Conservation (phyloP, 1,140 invertebrate genomes). For the Ips nitidus region DNA sequence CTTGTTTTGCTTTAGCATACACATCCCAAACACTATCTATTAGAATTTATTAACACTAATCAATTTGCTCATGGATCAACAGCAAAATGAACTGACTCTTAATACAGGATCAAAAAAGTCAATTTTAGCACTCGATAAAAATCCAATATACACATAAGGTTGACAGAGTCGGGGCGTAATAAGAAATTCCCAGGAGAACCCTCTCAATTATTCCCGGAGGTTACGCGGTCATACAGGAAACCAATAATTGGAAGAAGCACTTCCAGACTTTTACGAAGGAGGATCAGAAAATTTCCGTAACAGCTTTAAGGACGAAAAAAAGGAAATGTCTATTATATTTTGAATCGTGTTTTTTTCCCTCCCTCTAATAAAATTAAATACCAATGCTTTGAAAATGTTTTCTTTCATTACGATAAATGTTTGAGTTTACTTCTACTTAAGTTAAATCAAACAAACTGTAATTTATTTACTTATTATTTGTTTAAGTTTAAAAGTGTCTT, state of each 20-base stretch:
- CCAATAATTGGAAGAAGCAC: constrained; percentile 37
- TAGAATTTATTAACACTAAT: too few relatives aligned
- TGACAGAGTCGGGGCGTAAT: constrained; percentile 26
- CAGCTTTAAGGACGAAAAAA: constrained; percentile 16
- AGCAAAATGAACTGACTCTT: too few relatives aligned
- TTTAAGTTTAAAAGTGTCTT: too few relatives aligned
- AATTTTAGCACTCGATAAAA: background rate
- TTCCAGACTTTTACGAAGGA: constrained; percentile 30
- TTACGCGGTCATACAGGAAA: constrained; percentile 36
- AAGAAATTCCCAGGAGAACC: constrained; percentile 22
- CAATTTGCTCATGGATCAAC: too few relatives aligned
- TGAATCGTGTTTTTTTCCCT: constrained; percentile 7
- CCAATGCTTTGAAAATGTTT: too few relatives aligned
- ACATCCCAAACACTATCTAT: too few relatives aligned
- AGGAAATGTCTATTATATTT: constrained; percentile 8
- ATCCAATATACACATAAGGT: constrained; percentile 22
- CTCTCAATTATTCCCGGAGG: constrained; percentile 31
- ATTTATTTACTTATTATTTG: too few relatives aligned
- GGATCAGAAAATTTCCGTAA: constrained; percentile 33
- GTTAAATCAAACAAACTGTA: too few relatives aligned
- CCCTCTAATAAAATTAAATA: too few relatives aligned
- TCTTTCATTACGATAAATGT: too few relatives aligned
- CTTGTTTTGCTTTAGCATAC: constrained; percentile 5
- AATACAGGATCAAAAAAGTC: too few relatives aligned
- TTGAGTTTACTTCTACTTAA: too few relatives aligned